A percentile compares a stretch with the other conserved stretches of the same genome.
Evolutionary conservation across 2,888 invertebrate species (phyloP).

Genomic region (Epistrophe grossulariae): DNA sequence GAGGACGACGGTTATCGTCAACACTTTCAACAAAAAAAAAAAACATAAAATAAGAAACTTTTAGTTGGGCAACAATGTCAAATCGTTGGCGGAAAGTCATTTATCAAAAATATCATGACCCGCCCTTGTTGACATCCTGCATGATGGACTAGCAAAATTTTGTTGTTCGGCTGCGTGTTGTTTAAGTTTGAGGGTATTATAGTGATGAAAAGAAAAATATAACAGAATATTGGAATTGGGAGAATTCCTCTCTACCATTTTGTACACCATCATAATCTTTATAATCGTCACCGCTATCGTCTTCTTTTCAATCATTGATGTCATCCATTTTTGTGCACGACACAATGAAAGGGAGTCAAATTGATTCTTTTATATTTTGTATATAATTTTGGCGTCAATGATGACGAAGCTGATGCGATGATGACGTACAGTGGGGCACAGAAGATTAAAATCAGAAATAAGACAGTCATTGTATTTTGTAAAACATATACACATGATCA

Average conservation of each 20-base stretch:
- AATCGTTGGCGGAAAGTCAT: conserved; percentile 73
- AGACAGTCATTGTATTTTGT: no score
- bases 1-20: conserved; percentile 1
- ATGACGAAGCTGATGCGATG: neutral
- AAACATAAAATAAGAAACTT: conserved; percentile 31
- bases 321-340: conserved; percentile 64
- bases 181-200: conserved; percentile 35
- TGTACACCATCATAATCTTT: conserved; percentile 59
- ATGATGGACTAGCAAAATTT: conserved; percentile 71
- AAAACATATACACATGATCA: no score
- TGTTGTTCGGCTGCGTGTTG: conserved; percentile 36
- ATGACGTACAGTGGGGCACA: neutral
- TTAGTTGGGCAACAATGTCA: conserved; percentile 59
- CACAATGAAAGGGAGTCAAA: conserved; percentile 39
- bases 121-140: conserved; percentile 73
- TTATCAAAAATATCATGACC: conserved; percentile 75
- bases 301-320: conserved; percentile 72
- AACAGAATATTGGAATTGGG: neutral
- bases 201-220: conserved; percentile 16
- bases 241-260: conserved; percentile 51
- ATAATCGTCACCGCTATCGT: conserved; percentile 55
- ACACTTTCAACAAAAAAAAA: conserved; percentile 45
- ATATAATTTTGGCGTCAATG: neutral
- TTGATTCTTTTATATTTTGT: conserved; percentile 46
- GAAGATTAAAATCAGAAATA: neutral